A percentile compares a stretch with the other conserved stretches of the same genome.
phyloP scores from a whole-genome alignment of 2,888 invertebrate species.

The Cosmopolites sordidus region DNA sequence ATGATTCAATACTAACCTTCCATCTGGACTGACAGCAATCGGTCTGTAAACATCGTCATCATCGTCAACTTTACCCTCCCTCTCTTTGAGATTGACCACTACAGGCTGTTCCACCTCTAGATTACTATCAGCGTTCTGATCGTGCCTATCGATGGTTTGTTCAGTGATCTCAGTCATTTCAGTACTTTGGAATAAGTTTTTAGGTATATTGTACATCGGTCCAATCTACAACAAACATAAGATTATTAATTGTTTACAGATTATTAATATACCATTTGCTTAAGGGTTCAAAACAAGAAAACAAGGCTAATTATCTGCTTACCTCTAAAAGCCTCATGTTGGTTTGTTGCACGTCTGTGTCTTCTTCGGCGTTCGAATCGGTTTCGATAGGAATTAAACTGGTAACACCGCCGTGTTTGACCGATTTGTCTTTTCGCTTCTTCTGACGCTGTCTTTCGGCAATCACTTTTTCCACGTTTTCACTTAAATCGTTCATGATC shows the following conservation, averaged over 20 bases:
- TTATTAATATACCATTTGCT: no score
- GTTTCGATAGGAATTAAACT: slow-evolving; percentile 45
- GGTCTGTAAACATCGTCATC: slow-evolving; percentile 87
- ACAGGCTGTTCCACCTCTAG: slow-evolving; percentile 42
- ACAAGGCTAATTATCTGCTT: background rate
- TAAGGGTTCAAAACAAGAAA: background rate
- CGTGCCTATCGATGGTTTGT: slow-evolving; percentile 47
- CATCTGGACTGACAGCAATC: slow-evolving; percentile 88
- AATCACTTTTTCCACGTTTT: slow-evolving; percentile 34
- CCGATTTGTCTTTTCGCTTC: slow-evolving; percentile 41
- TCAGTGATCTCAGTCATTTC: slow-evolving; percentile 50
- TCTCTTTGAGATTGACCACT: slow-evolving; percentile 39
- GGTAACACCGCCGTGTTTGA: slow-evolving; percentile 47
- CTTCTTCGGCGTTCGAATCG: slow-evolving; percentile 47
- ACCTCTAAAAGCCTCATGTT: slow-evolving; percentile 44
- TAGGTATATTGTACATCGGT: slow-evolving; percentile 46
- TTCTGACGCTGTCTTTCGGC: slow-evolving; percentile 33
- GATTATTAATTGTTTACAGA: background rate
- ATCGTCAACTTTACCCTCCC: slow-evolving; percentile 50
- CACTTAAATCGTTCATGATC: slow-evolving; percentile 35
- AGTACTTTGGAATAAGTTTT: slow-evolving; percentile 45
- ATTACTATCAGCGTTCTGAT: slow-evolving; percentile 46
- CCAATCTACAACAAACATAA: slow-evolving; percentile 34
- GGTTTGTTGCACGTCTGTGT: slow-evolving; percentile 42
- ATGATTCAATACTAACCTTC: slow-evolving; percentile 59